Base-by-base conservation (phyloP, 1,140 invertebrate genomes). In the Ceratoteleas bidentatus region DNA sequence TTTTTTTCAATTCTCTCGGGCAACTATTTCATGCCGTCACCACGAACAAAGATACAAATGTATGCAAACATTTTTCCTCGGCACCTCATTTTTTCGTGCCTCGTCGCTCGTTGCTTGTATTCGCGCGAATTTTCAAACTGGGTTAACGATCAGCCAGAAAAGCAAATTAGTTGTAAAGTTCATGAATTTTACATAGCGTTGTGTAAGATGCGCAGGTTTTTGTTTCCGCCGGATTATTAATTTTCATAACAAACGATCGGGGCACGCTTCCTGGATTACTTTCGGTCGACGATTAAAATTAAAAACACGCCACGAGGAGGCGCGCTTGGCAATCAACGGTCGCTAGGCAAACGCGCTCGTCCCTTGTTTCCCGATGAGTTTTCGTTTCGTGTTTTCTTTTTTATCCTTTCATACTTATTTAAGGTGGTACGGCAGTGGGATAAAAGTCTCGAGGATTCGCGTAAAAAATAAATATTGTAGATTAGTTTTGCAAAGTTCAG, bases 81-180 rank as follows among this genome's bases (percentile, higher is more conserved):
- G 33, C 11, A 13, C 36, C 49, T 54, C 6, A 2, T 69, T 69
- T 69, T 58, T 69, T 43, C 54, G 58, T 47, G 11, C 24, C 15
- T 40, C 24, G 32, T 70, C 68, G 53, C 50, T 70, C 34, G 2
- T 16, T 6, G 43, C 56, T 45, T 40, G 69, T 33, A 40, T 47
- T 62, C 69, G 43, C 69, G 58, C 50, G 69, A 60, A 73, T 62
- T 62, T 62, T 64, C 34, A 65, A 74, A 75, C 72, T 75, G 32
- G 53, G 72, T 75, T 75, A 75, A 65, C 58, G 61, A 75, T 75
- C 61, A 60, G 40, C 10, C 45, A 50, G 40, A 52, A 54, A 62
- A 75, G 61, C 61, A 75, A 75, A 75, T 75, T 75, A 75, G 61
- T 65, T 60, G 40, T 38, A 58, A 75, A 65, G 72, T 75, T 75